Conservation (phyloP, 2,797 vertebrate species). For the Parotocinclus haroldoi region DNA sequence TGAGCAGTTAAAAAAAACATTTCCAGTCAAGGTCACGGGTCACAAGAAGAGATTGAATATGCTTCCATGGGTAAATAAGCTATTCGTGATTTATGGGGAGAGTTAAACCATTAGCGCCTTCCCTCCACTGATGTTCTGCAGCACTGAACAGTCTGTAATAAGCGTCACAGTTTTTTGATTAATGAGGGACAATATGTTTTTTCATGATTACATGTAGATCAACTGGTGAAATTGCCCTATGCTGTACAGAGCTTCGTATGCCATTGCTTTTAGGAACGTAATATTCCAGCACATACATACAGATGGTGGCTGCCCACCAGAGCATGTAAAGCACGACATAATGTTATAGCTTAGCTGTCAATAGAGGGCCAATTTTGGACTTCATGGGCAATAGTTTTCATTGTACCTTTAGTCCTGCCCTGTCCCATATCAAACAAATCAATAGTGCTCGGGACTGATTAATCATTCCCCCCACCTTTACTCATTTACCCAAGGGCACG, state of each 20-base stretch:
- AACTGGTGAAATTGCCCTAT: constrained; percentile 8
- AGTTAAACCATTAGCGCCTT: constrained; percentile 20
- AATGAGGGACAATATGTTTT: constrained; percentile 9
- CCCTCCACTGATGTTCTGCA: constrained; percentile 23
- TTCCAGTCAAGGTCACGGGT: constrained; percentile 14
- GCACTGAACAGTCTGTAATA: constrained; percentile 20
- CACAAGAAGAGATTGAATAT: constrained; percentile 26
- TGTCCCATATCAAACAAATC: constrained; percentile 41
- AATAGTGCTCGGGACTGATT: constrained; percentile 35
- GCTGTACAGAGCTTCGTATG: constrained; percentile 1
- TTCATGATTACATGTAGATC: constrained; percentile 4
- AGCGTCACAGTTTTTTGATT: constrained; percentile 14
- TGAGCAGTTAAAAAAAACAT: constrained; percentile 10
- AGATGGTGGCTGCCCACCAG: constrained; percentile 1
- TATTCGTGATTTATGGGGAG: constrained; percentile 28
- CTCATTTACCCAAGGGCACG: constrained; percentile 24
- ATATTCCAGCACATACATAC: not conserved
- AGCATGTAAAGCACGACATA: constrained; percentile 17
- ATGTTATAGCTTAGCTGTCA: constrained; percentile 35
- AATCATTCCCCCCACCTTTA: constrained; percentile 34
- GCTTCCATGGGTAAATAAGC: constrained; percentile 32
- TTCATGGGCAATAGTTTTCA: constrained; percentile 35
- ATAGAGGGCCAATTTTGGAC: constrained; percentile 14
- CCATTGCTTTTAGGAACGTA: not conserved
- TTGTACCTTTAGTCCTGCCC: constrained; percentile 43